Conservation (phyloP, 1,140 invertebrate species). For the Thalassaphorura encarpata region DNA sequence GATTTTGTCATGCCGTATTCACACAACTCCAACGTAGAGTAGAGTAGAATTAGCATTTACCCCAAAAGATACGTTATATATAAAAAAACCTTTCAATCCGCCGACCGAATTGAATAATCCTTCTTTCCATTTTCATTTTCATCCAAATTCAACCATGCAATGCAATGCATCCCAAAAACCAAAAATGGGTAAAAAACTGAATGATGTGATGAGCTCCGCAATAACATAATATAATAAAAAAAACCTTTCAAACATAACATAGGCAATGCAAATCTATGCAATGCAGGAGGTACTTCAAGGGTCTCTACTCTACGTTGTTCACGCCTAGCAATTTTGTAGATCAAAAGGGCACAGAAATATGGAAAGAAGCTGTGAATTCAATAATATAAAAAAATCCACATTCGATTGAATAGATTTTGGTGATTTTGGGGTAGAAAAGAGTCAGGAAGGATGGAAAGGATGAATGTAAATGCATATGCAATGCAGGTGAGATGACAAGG, state of each 20-base stretch:
- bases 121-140: neutral
- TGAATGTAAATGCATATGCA: too few species aligned
- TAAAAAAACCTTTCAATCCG: neutral
- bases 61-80: neutral
- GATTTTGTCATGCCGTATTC: conserved; percentile 31
- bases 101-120: too few species aligned
- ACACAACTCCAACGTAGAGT: neutral
- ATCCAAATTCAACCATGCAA: too few species aligned
- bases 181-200: neutral
- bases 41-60: neutral
- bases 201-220: neutral
- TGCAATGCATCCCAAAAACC: neutral
- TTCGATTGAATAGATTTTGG: too few species aligned
- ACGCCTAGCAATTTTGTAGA: conserved; percentile 34
- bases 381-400: too few species aligned
- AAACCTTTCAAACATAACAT: neutral
- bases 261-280: conserved; percentile 12
- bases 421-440: too few species aligned
- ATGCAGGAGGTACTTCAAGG: neutral
- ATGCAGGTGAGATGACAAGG: too few species aligned
- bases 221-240: conserved; percentile 2
- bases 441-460: too few species aligned
- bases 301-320: conserved; percentile 17
- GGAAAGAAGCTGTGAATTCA: too few species aligned
- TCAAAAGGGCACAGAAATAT: too few species aligned